Percentiles rank a stretch among this genome's conserved stretches.
Evolutionary conservation across 2,888 invertebrate species (phyloP).

Genomic region (Pollenia griseotomentosa): DNA sequence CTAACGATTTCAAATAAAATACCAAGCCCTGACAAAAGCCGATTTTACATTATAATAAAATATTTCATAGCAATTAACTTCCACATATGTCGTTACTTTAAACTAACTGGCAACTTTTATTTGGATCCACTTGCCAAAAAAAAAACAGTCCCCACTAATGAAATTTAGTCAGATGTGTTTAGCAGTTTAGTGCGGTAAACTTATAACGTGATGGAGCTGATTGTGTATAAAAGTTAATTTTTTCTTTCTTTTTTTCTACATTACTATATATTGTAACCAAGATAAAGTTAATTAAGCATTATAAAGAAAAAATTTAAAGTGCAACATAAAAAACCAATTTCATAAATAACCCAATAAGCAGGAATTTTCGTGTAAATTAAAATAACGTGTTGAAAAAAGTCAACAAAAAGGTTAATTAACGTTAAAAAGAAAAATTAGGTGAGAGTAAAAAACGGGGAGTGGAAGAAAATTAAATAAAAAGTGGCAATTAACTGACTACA

Average conservation of each 20-base stretch:
- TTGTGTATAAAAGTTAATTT: not conserved
- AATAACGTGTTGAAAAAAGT: conserved; percentile 10
- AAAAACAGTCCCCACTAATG: conserved; percentile 43
- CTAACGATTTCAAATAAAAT: conserved; percentile 20
- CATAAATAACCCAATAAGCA: conserved; percentile 17
- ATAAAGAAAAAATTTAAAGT: conserved; percentile 4
- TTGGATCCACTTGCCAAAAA: conserved; percentile 26
- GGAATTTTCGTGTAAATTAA: conserved; percentile 25
- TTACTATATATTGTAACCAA: conserved; percentile 25
- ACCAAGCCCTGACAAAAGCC: not conserved
- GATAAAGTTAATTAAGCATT: conserved; percentile 21
- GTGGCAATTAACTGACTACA: conserved; percentile 37
- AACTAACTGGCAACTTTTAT: conserved; percentile 19
- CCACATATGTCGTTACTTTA: not conserved
- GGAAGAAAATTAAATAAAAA: conserved; percentile 56
- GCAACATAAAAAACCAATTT: conserved; percentile 16
- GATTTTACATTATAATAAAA: not conserved
- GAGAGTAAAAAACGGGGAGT: conserved; percentile 23
- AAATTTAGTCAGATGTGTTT: conserved; percentile 59
- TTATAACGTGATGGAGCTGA: conserved; percentile 14
- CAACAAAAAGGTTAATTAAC: conserved; percentile 48
- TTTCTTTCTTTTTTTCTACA: conserved; percentile 15
- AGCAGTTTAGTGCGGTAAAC: conserved; percentile 62
- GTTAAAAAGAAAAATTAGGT: conserved; percentile 12
- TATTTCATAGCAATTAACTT: not conserved